Evolutionary conservation across 2,888 invertebrate species (phyloP).

Genomic region (Pyrocoelia pectoralis): DNA sequence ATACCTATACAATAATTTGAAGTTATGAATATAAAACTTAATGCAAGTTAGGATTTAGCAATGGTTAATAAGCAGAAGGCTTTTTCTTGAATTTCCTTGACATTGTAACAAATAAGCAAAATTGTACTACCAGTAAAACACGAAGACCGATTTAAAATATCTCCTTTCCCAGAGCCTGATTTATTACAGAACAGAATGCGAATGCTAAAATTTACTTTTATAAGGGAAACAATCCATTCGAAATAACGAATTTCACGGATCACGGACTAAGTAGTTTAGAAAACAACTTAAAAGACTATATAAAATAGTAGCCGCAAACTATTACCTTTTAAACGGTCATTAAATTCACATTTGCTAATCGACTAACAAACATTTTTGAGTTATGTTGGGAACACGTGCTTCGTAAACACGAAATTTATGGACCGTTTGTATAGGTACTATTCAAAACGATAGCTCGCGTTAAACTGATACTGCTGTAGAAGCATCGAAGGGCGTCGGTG

Average conservation of each 20-base stretch:
- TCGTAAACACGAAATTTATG: constrained; percentile 25
- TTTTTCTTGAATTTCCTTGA: constrained; percentile 22
- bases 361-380: background rate
- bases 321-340: constrained; percentile 2
- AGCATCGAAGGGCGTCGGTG: constrained; percentile 46
- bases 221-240: constrained; percentile 11
- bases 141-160: constrained; percentile 18
- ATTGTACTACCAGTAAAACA: constrained; percentile 23
- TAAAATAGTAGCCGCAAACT: background rate
- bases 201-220: constrained; percentile 12
- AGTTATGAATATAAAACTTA: too few species aligned
- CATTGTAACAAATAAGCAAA: constrained; percentile 18
- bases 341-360: background rate
- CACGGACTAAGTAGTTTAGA: background rate
- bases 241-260: constrained; percentile 1
- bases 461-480: constrained; percentile 53
- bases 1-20: background rate
- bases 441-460: constrained; percentile 51
- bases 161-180: constrained; percentile 14
- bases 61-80: too few species aligned
- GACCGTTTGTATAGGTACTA: constrained; percentile 45
- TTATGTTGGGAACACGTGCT: constrained; percentile 38
- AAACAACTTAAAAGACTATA: background rate
- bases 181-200: constrained; percentile 16
- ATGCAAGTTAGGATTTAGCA: too few species aligned